These are phyloP conservation scores for Spea bombifrons DNA, from an alignment of 2,113 vertebrate genomes.

Conservation along the genomic window DNA sequence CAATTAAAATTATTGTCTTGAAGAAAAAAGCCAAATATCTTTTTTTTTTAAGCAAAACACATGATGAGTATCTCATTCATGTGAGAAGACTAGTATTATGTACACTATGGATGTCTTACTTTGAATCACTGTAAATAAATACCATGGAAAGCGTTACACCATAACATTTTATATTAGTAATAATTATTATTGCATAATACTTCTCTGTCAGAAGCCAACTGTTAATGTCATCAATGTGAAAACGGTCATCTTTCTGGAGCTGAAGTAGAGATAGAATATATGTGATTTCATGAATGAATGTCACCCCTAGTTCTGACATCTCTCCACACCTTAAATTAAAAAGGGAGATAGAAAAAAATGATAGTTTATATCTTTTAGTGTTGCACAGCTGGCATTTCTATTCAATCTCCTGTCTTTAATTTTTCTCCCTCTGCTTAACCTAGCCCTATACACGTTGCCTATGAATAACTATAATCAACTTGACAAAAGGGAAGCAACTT, in stretches of 20 bases:
- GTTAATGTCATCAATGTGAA: not conserved
- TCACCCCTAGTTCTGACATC: too few relatives aligned
- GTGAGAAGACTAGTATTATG: not conserved
- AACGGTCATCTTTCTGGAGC: constrained; percentile 28
- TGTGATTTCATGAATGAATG: constrained; percentile 33
- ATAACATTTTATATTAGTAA: not conserved
- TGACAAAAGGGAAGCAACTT: too few relatives aligned
- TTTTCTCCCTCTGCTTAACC: too few relatives aligned
- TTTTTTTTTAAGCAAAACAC: not conserved
- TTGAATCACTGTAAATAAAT: too few relatives aligned
- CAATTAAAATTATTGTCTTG: too few relatives aligned
- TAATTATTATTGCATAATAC: constrained; percentile 47
- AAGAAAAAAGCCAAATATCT: not conserved
- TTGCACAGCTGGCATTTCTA: too few relatives aligned
- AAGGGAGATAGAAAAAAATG: too few relatives aligned
- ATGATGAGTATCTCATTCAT: not conserved
- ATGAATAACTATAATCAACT: too few relatives aligned
- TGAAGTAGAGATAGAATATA: constrained; percentile 52
- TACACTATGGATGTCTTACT: not conserved
- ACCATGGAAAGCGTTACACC: not conserved
- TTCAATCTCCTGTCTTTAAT: too few relatives aligned
- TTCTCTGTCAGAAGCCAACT: constrained; percentile 44
- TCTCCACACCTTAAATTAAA: too few relatives aligned
- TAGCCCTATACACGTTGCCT: too few relatives aligned
- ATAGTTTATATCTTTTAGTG: too few relatives aligned